A percentile compares a stretch with the other conserved stretches of the same genome.
These are phyloP conservation scores for Tapera naevia DNA, from an alignment of 2,797 vertebrate genomes.

Conservation along the genomic window DNA sequence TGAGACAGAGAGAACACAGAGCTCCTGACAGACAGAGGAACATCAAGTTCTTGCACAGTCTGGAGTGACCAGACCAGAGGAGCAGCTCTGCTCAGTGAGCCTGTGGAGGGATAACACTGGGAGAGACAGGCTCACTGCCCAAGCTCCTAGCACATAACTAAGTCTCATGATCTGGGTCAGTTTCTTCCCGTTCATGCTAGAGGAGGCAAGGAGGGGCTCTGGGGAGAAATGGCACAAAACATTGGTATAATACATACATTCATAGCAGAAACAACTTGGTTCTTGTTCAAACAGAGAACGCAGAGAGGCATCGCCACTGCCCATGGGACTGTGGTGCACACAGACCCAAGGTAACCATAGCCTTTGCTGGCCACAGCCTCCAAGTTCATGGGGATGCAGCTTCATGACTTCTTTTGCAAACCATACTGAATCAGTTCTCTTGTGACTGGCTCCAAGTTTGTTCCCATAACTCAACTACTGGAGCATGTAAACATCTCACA, in stretches of 20 bases:
- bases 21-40: accelerated
- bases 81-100: not conserved
- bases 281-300: conserved; percentile 71
- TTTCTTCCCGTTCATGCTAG: not conserved
- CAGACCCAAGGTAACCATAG: not conserved
- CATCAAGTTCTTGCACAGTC: accelerated
- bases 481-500: not conserved
- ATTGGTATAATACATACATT: not conserved
- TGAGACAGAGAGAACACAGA: not conserved
- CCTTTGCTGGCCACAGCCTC: not conserved
- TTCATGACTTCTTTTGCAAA: not conserved
- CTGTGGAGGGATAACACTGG: not conserved
- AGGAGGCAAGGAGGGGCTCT: not conserved
- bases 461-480: not conserved
- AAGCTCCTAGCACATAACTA: accelerated
- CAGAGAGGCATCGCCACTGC: conserved; percentile 7
- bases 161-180: not conserved
- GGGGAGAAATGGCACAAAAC: not conserved
- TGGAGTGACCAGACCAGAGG: not conserved
- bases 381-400: not conserved
- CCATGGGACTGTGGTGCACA: not conserved
- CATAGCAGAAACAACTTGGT: conserved; percentile 77
- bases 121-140: not conserved
- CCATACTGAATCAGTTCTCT: not conserved
- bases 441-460: not conserved